These are phyloP conservation scores for Callyntrura sp. DNA, from an alignment of 2,888 invertebrate genomes.

Conservation along the genomic window DNA sequence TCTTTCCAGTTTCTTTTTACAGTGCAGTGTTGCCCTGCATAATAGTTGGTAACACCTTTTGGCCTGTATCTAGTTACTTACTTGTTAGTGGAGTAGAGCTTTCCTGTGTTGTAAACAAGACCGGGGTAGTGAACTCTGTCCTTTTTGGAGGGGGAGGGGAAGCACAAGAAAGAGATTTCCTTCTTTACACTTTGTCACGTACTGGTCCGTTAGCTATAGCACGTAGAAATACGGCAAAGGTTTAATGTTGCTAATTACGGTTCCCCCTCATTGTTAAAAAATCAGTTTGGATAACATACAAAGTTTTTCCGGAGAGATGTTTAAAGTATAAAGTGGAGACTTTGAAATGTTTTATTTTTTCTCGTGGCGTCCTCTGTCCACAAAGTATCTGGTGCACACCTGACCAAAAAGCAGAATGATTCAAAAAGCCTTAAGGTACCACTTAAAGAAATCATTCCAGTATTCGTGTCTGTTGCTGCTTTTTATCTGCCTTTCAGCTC, in stretches of 20 bases:
- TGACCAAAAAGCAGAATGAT: conserved; percentile 10
- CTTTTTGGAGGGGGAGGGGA: not conserved
- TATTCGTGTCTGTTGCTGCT: not conserved
- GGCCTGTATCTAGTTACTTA: conserved; percentile 11
- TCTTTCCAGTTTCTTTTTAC: not conserved
- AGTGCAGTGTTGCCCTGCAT: conserved; percentile 21
- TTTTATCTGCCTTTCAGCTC: conserved; percentile 46
- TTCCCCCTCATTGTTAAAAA: too few relatives aligned
- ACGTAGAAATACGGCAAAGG: too few relatives aligned
- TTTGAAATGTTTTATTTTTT: not conserved
- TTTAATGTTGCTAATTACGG: too few relatives aligned
- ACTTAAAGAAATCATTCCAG: conserved; percentile 25
- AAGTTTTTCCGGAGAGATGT: too few relatives aligned
- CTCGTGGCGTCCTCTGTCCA: not conserved
- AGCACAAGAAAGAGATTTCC: not conserved
- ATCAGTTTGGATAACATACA: not conserved
- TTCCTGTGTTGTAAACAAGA: not conserved
- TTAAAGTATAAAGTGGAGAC: too few relatives aligned
- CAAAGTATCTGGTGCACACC: not conserved
- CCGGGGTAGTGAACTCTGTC: not conserved
- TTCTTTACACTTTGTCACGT: not conserved
- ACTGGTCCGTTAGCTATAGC: not conserved
- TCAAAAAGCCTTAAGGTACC: conserved; percentile 38
- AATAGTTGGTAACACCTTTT: conserved; percentile 15
- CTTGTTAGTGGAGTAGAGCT: not conserved